phyloP scores from a whole-genome alignment of 1,140 invertebrate species.

The Drosophila varians region DNA sequence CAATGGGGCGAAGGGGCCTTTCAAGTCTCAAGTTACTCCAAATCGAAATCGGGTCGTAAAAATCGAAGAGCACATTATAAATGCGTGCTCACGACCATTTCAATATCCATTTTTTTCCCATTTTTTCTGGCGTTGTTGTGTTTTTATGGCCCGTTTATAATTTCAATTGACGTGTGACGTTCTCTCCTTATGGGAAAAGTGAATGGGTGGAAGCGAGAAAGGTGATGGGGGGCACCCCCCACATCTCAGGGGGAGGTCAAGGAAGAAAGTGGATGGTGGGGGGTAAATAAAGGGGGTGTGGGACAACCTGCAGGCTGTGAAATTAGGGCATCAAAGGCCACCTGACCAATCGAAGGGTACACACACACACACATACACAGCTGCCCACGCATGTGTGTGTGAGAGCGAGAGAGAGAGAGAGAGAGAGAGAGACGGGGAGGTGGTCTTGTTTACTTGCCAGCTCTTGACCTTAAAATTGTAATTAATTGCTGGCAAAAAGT shows the following conservation, averaged over 20 bases:
- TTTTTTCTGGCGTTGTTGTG: neutral
- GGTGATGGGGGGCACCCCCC: neutral
- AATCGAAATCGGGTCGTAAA: conserved; percentile 18
- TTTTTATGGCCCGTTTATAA: conserved; percentile 67
- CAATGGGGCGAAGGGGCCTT: too few relatives aligned
- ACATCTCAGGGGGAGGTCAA: neutral
- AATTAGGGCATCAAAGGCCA: conserved; percentile 79
- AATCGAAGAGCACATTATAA: conserved; percentile 51
- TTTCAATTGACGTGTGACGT: conserved; percentile 61
- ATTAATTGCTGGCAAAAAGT: conserved; percentile 70
- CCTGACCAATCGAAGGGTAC: conserved; percentile 55
- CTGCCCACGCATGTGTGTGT: neutral
- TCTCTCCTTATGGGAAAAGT: conserved; percentile 4
- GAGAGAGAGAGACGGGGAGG: neutral
- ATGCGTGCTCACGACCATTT: conserved; percentile 69
- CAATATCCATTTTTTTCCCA: conserved; percentile 18
- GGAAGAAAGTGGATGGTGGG: neutral
- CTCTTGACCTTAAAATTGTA: conserved; percentile 76
- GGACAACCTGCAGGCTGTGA: conserved; percentile 31
- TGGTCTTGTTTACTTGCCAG: conserved; percentile 12
- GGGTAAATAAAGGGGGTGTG: neutral
- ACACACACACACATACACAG: conserved; percentile 24
- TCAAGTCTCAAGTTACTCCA: too few relatives aligned
- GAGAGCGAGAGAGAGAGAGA: neutral
- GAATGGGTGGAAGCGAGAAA: conserved; percentile 3